Base-by-base conservation (phyloP, 2,113 vertebrate species). In the Holacanthus passer region DNA sequence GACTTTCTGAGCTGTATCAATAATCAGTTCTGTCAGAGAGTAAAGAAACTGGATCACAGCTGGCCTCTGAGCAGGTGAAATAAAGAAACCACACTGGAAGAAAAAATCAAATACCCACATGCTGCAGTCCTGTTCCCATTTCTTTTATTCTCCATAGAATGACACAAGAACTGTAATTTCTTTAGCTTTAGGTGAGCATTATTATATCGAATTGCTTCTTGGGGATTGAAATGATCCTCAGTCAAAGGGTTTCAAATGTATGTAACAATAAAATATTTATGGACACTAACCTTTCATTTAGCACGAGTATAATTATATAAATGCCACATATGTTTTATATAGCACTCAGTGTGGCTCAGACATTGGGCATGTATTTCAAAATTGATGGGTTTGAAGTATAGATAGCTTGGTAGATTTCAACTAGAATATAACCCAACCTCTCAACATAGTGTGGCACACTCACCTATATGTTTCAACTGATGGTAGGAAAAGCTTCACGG, bases 11-110 rank as follows among this genome's bases (percentile, higher is more conserved):
- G 17, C 16, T 31, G 32, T 43, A 60, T 50, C 39, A 47, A 27
- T 63, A 56, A 58, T 71, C 32, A 59, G 27, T 39, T 72, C 41
- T 58, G 10, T 10, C 45, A 70, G 31, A 56, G 79, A 66, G 39
- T 53, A 45, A 62, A 73, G 24, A 20, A 22, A 19, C 29, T 55
- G 39, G 58, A 69, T 71, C 48, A 64, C 16, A 56, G 7, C 14
- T 29, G 41, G 24, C 19, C 14, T 50, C 41, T 73, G 19, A 63
- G 22, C 56, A 58, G 60, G 27, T 31, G 65, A 60, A 78, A 67
- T 41, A 74, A 27, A 24, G 58, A 27, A 74, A 29, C 43, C n/a
- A 68, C 43, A 53, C 12, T 39, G n/a, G 24, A 32, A 56, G 39
- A 31, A 13, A 45, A 39, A 64, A 16, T 48, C 1, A 41, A 59